Base-by-base conservation (phyloP, 2,888 invertebrate genomes). In the Ferrisia virgata region DNA sequence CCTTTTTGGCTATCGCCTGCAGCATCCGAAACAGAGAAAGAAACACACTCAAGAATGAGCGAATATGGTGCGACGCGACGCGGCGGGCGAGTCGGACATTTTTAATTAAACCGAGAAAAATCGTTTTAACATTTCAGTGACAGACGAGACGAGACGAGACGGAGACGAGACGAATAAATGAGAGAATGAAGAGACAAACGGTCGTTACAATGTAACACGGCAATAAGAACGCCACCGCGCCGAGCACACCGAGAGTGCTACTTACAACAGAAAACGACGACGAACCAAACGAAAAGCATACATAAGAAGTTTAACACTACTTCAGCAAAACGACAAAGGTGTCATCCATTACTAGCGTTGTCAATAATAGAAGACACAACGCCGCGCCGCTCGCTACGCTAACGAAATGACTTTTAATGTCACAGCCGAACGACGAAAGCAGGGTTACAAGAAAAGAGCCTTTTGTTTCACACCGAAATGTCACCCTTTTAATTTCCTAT, bases 381-480 rank as follows among this genome's bases (percentile, higher is more conserved):
- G 53, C 22, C 69, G 83, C 53, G 53, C 22, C 69, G 83, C 43
- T 81, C 22, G 69, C 47, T 83, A 72, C 72, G 83, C 69, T 72
- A 83, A 83, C 76, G 43, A 72, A 83, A 83, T 83, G 83, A 83
- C 83, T 83, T 82, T 82, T 83, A 83, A 83, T 83, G 83, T 83
- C 83, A 82, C 64, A 76, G 72, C 72, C 72, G 36, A 76, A 76
- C 72, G 36, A 53, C 81, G 81, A 81, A 81, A 58, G 22, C 36
- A 47, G 81, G 81, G 81, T 81, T 33, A 15, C 58, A 58, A 81
- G 81, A 81, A 81, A 81, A 81, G 58, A 47, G 81, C 81, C 81
- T 81, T 81, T 81, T 81, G 81, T 81, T 81, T 81, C 81, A 81
- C 31, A 81, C 81, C 81, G 18, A 81, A 81, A 81, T 81, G 81